Conservation (phyloP, 2,797 vertebrate genomes). For the Yasuhikotakia modesta region DNA sequence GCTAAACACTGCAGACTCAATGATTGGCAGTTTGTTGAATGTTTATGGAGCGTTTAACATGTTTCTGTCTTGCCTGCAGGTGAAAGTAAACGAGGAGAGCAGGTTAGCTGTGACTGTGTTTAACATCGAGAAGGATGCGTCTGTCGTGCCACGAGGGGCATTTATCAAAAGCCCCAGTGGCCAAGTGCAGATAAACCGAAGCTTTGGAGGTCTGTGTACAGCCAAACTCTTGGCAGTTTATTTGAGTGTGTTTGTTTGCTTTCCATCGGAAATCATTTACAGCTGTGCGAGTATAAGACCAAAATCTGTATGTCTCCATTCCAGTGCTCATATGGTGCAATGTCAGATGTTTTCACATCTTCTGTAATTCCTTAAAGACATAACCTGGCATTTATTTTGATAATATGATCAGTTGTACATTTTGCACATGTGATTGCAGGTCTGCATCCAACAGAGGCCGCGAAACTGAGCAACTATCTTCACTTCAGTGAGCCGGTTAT, state of each 20-base stretch:
- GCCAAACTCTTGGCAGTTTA: not conserved
- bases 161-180: constrained; percentile 83
- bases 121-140: constrained; percentile 84
- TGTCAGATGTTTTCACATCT: not conserved
- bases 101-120: constrained; percentile 82
- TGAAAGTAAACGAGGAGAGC: constrained; percentile 83
- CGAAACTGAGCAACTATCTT: constrained; percentile 85
- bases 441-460: constrained; percentile 81
- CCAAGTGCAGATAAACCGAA: constrained; percentile 81
- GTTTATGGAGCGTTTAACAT: constrained; percentile 1
- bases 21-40: not conserved
- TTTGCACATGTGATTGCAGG: constrained; percentile 69
- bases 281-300: constrained; percentile 36
- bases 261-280: constrained; percentile 27
- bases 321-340: not conserved
- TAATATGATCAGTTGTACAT: not conserved
- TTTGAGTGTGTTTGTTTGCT: not conserved
- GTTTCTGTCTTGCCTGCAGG: constrained; percentile 64
- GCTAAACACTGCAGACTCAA: constrained; percentile 4
- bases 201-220: constrained; percentile 84
- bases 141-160: constrained; percentile 86
- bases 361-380: not conserved
- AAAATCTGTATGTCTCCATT: constrained; percentile 15
- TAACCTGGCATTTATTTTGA: not conserved
- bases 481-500: constrained; percentile 83